phyloP scores from a whole-genome alignment of 2,888 invertebrate genomes.

The Zygaena filipendulae region DNA sequence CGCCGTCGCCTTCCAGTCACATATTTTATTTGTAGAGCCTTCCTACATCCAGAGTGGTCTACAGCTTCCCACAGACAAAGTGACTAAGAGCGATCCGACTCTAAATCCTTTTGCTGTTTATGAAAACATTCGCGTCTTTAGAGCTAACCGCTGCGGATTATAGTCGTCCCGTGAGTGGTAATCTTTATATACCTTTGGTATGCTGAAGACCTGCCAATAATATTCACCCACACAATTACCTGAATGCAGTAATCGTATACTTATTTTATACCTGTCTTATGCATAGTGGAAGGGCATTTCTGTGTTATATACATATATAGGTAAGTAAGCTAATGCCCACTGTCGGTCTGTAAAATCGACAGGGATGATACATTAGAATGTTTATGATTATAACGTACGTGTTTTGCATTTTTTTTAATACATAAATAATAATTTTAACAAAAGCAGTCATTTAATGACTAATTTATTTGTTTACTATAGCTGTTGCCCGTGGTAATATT shows the following conservation, averaged over 20 bases:
- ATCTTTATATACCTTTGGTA: conserved; percentile 36
- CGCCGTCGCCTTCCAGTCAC: conserved; percentile 65
- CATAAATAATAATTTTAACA: too few species aligned
- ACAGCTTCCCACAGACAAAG: conserved; percentile 45
- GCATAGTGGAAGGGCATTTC: too few species aligned
- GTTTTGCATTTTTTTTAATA: too few species aligned
- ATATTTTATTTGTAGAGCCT: conserved; percentile 68
- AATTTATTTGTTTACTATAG: too few species aligned
- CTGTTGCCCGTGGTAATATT: too few species aligned
- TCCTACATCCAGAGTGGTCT: conserved; percentile 59
- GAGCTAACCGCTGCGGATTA: conserved; percentile 8
- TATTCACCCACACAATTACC: conserved; percentile 58
- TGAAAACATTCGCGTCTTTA: conserved; percentile 10
- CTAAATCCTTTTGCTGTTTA: conserved; percentile 12
- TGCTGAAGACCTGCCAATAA: conserved; percentile 55
- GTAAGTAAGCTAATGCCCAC: too few species aligned
- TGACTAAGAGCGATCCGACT: conserved; percentile 22
- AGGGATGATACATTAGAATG: too few species aligned
- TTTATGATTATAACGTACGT: too few species aligned
- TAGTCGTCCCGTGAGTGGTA: conserved; percentile 32
- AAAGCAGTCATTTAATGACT: too few species aligned
- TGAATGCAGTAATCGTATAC: conserved; percentile 44
- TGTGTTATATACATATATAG: too few species aligned
- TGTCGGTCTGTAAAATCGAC: too few species aligned
- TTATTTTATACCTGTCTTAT: conserved; percentile 54